Percentiles rank a stretch among this genome's conserved stretches.
phyloP scores from a whole-genome alignment of 1,140 invertebrate species.

The Drosophila santomea region DNA sequence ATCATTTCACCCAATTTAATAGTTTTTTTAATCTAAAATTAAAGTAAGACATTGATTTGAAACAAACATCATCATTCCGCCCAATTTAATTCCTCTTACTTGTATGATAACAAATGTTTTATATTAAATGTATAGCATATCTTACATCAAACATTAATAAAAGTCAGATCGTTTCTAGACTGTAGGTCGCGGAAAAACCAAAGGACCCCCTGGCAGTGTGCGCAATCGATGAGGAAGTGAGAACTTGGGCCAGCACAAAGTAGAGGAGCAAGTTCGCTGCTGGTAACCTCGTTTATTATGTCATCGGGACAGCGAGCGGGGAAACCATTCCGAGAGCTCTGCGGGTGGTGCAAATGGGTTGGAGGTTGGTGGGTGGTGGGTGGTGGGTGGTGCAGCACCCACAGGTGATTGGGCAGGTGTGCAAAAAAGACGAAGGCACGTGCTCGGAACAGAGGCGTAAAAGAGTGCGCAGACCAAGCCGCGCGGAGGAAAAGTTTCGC shows the following conservation, averaged over 20 bases:
- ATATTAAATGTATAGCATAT: too few species aligned
- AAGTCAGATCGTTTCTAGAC: background rate
- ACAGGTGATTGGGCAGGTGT: constrained; percentile 29
- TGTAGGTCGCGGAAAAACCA: too few species aligned
- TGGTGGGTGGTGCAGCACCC: constrained; percentile 4
- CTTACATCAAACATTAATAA: too few species aligned
- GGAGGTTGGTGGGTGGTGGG: constrained; percentile 18
- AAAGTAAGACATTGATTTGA: too few species aligned
- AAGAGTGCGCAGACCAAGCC: constrained; percentile 51
- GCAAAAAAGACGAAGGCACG: constrained; percentile 25
- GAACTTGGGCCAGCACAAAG: constrained; percentile 52
- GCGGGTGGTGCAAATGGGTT: constrained; percentile 18
- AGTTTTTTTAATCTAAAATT: too few species aligned
- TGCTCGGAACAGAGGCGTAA: constrained; percentile 30
- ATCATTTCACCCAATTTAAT: too few species aligned
- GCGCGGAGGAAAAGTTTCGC: constrained; percentile 42
- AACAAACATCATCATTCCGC: too few species aligned
- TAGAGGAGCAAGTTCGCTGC: constrained; percentile 46
- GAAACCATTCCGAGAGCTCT: constrained; percentile 57
- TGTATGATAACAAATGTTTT: too few species aligned
- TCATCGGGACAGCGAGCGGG: constrained; percentile 56
- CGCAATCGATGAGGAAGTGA: constrained; percentile 14
- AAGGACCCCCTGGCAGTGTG: background rate
- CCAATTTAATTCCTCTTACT: too few species aligned
- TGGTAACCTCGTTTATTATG: constrained; percentile 77